Conservation (phyloP, 53 echinoderm and acorn worm genomes). For the Stichopus horrens region DNA sequence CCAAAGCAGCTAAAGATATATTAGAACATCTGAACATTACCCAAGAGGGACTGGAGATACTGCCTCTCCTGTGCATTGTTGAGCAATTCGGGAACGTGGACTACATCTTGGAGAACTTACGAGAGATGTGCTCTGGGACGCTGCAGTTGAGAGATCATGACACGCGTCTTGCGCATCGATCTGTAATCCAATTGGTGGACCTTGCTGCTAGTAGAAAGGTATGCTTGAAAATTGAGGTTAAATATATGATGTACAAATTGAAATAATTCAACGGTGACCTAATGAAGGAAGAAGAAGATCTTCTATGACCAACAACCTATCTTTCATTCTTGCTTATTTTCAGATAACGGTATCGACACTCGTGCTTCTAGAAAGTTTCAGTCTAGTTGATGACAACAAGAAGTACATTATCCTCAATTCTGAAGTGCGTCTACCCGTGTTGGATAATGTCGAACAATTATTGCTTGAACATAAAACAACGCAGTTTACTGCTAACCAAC, state of each 20-base stretch:
- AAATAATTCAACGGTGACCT: neutral
- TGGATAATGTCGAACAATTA: neutral
- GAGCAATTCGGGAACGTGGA: neutral
- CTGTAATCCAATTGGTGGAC: neutral
- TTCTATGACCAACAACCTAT: too few relatives aligned
- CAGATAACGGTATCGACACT: neutral
- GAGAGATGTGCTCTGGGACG: neutral
- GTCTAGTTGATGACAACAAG: neutral
- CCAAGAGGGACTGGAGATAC: neutral
- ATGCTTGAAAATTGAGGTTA: neutral
- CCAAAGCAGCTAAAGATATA: neutral
- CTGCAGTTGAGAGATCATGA: neutral
- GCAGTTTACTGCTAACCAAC: neutral
- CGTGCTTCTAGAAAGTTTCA: neutral
- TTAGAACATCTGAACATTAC: neutral
- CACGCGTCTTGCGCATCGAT: neutral
- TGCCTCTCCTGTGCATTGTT: neutral
- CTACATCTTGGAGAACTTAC: neutral
- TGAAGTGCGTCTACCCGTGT: neutral
- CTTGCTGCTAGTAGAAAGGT: slow-evolving; percentile 1
- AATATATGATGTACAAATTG: neutral
- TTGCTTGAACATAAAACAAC: neutral
- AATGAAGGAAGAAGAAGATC: too few relatives aligned
- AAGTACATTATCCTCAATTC: neutral
- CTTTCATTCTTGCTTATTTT: neutral